Evolutionary conservation across 2,888 invertebrate species (phyloP).

Genomic region (Hofmannophila pseudospretella): DNA sequence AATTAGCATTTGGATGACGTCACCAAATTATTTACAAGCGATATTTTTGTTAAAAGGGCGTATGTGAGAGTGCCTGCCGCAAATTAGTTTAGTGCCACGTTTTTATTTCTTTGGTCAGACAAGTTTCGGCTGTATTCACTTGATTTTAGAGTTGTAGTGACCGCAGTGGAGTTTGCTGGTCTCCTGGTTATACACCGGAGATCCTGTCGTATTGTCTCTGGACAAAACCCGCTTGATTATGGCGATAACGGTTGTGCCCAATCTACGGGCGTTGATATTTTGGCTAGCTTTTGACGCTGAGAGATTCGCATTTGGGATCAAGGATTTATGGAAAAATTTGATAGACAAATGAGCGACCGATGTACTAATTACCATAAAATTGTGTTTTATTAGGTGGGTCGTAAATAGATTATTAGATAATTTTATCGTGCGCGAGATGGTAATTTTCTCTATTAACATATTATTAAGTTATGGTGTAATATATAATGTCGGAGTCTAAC

Average conservation of each 20-base stretch:
- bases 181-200: slow-evolving; percentile 41
- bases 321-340: slow-evolving; percentile 2
- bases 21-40: slow-evolving; percentile 7
- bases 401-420: too few species aligned
- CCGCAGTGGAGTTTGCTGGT: slow-evolving; percentile 8
- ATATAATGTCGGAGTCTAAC: too few species aligned
- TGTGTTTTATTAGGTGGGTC: too few species aligned
- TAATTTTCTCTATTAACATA: too few species aligned
- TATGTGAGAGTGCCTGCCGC: slow-evolving; percentile 21
- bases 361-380: too few species aligned
- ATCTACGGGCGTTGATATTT: slow-evolving; percentile 22
- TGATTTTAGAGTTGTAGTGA: not conserved
- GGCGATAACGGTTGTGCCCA: slow-evolving; percentile 38
- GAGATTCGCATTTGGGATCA: slow-evolving; percentile 15
- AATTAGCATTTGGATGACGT: slow-evolving; percentile 9
- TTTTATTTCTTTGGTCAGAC: not conserved
- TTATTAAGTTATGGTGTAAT: too few species aligned
- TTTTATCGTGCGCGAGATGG: too few species aligned
- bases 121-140: not conserved
- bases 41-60: slow-evolving; percentile 5
- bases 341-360: too few species aligned
- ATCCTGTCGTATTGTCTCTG: slow-evolving; percentile 68
- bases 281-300: slow-evolving; percentile 14
- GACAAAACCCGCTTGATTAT: slow-evolving; percentile 48
- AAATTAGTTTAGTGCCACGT: slow-evolving; percentile 22